Evolutionary conservation across 1,140 invertebrate genomes (phyloP).

Genomic region (Drosophila pectinifera): DNA sequence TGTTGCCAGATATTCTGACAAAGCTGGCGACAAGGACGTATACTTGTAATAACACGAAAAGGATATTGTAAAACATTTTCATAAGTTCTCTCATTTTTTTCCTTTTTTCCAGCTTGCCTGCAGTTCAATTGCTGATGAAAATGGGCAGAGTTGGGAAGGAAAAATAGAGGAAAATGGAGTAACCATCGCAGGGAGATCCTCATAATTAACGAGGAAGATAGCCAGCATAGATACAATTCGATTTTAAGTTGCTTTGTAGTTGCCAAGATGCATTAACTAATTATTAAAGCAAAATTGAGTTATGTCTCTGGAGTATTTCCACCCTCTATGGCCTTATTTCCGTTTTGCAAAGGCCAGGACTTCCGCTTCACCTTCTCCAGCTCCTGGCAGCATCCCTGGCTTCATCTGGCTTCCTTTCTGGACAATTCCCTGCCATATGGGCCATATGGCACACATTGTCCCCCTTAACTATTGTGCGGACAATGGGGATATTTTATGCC

Average conservation of each 20-base stretch:
- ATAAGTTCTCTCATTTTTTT: slow-evolving; percentile 72
- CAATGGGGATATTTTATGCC: slow-evolving; percentile 72
- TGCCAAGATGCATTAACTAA: no score
- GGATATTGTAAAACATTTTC: slow-evolving; percentile 85
- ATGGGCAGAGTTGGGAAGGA: background rate
- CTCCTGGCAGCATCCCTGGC: no score
- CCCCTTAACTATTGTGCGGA: slow-evolving; percentile 21
- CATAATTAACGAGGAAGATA: no score
- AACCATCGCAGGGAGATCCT: no score
- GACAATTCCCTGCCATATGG: background rate
- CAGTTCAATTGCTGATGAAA: slow-evolving; percentile 41
- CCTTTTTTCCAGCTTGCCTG: slow-evolving; percentile 9
- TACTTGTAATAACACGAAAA: slow-evolving; percentile 85
- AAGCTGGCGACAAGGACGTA: slow-evolving; percentile 84
- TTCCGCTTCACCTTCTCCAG: background rate
- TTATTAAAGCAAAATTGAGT: no score
- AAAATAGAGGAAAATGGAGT: no score
- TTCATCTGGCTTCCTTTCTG: no score
- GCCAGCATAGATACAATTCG: no score
- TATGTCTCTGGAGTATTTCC: no score
- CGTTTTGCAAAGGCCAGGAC: background rate
- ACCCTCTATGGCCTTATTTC: no score
- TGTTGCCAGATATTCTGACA: slow-evolving; percentile 84
- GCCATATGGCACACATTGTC: slow-evolving; percentile 36
- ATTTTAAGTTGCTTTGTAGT: no score